These are phyloP conservation scores for Heliconius melpomene DNA, from an alignment of 1,140 invertebrate species.

Conservation along the genomic window DNA sequence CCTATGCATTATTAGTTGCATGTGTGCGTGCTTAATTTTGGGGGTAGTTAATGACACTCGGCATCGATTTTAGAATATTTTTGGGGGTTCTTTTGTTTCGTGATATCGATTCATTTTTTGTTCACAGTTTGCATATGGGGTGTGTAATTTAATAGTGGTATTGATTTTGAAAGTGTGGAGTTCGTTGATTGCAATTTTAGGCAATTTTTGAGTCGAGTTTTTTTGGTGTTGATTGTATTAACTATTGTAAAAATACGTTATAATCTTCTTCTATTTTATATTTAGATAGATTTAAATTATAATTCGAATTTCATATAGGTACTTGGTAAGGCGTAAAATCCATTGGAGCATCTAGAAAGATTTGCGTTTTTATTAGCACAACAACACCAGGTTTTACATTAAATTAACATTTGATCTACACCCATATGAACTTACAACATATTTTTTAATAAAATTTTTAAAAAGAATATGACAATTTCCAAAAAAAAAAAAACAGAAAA, in stretches of 20 bases:
- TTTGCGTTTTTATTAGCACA: too few relatives aligned
- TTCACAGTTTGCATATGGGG: constrained; percentile 53
- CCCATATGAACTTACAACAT: background rate
- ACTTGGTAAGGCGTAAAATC: too few relatives aligned
- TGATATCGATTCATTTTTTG: constrained; percentile 71
- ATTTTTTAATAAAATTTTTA: background rate
- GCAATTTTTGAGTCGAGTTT: background rate
- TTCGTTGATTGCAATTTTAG: constrained; percentile 14
- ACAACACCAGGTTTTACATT: background rate
- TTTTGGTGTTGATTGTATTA: background rate
- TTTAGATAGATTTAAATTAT: too few relatives aligned
- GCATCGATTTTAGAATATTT: constrained; percentile 77
- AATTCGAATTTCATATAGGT: too few relatives aligned
- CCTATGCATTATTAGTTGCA: constrained; percentile 52
- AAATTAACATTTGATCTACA: background rate
- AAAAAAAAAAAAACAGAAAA: background rate
- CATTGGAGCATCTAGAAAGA: too few relatives aligned
- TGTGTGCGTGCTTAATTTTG: constrained; percentile 76
- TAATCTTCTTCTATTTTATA: too few relatives aligned
- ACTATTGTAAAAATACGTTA: too few relatives aligned
- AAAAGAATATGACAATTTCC: background rate
- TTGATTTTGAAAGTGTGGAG: constrained; percentile 34
- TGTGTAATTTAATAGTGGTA: constrained; percentile 37
- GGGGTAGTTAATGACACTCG: constrained; percentile 80
- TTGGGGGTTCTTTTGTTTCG: constrained; percentile 79